Percentiles rank a stretch among this genome's conserved stretches.
phyloP scores from a whole-genome alignment of 92 coral and sea anemone genomes.

The Desmophyllum pertusum region DNA sequence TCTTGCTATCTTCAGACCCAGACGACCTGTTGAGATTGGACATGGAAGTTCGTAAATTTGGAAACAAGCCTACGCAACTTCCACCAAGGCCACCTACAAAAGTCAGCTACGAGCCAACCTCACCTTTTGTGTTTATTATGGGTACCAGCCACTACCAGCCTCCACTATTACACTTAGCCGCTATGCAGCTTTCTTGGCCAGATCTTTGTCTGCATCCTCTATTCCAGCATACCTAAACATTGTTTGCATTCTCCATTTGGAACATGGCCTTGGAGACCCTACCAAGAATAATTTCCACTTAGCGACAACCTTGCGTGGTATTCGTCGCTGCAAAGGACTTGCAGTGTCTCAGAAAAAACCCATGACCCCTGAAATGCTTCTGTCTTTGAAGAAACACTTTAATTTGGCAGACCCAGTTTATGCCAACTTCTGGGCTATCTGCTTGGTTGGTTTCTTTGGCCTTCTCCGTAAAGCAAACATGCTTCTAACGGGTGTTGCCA shows the following conservation, averaged over 20 bases:
- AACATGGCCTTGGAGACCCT: constrained; percentile 43
- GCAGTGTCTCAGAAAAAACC: constrained; percentile 29
- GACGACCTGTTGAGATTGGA: background rate
- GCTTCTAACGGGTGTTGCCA: background rate
- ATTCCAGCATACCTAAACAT: constrained; percentile 33
- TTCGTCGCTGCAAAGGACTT: constrained; percentile 8
- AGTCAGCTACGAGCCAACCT: constrained; percentile 35
- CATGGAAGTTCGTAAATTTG: background rate
- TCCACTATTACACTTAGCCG: constrained; percentile 22
- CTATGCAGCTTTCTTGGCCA: constrained; percentile 13
- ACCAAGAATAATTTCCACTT: constrained; percentile 44
- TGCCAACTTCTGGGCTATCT: constrained; percentile 48
- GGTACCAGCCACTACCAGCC: constrained; percentile 38
- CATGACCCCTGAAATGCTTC: constrained; percentile 25
- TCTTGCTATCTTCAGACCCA: background rate
- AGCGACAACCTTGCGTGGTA: constrained; percentile 40
- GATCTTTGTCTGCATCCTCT: constrained; percentile 27
- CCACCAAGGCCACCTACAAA: constrained; percentile 34
- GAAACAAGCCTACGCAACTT: constrained; percentile 25
- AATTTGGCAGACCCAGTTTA: constrained; percentile 28
- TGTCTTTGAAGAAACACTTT: constrained; percentile 20
- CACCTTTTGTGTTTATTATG: constrained; percentile 28
- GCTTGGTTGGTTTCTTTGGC: background rate
- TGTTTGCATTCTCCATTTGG: constrained; percentile 45
- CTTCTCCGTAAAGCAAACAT: background rate